Conservation (phyloP, 2,888 invertebrate genomes). For the Eupithecia insigniata region DNA sequence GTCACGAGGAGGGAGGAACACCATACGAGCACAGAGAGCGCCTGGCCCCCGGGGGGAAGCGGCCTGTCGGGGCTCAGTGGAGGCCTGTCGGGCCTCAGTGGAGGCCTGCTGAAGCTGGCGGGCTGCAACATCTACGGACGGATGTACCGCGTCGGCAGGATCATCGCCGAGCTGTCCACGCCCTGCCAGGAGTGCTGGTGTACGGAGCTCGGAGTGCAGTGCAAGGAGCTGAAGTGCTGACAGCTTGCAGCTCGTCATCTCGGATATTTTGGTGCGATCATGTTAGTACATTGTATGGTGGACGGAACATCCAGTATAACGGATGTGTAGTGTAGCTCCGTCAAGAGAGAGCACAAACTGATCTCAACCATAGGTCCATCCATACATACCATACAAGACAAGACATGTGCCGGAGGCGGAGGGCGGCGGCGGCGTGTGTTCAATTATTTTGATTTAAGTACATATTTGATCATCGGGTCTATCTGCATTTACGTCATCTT, state of each 20-base stretch:
- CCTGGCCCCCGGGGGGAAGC: constrained; percentile 14
- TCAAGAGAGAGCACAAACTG: constrained; percentile 40
- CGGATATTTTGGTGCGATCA: background rate
- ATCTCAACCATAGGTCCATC: too few species aligned
- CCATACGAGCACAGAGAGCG: constrained; percentile 46
- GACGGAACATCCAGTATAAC: too few species aligned
- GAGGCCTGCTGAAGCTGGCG: constrained; percentile 89
- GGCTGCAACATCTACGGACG: constrained; percentile 96
- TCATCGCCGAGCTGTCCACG: constrained; percentile 92
- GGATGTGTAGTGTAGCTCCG: background rate
- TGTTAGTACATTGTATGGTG: background rate
- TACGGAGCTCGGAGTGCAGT: constrained; percentile 93
- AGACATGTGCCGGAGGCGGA: background rate
- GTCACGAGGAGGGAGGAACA: constrained; percentile 47
- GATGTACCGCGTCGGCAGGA: constrained; percentile 93
- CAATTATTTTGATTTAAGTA: background rate
- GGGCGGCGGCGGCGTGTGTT: too few species aligned
- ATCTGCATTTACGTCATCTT: constrained; percentile 33
- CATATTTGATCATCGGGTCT: constrained; percentile 1
- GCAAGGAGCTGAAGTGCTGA: constrained; percentile 81
- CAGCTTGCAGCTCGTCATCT: background rate
- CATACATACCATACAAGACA: constrained; percentile 42
- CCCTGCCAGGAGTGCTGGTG: constrained; percentile 94
- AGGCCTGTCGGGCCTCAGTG: constrained; percentile 55
- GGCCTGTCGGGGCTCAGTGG: background rate